Conservation (phyloP, 2,113 vertebrate genomes). For the Dicaeum eximium region DNA sequence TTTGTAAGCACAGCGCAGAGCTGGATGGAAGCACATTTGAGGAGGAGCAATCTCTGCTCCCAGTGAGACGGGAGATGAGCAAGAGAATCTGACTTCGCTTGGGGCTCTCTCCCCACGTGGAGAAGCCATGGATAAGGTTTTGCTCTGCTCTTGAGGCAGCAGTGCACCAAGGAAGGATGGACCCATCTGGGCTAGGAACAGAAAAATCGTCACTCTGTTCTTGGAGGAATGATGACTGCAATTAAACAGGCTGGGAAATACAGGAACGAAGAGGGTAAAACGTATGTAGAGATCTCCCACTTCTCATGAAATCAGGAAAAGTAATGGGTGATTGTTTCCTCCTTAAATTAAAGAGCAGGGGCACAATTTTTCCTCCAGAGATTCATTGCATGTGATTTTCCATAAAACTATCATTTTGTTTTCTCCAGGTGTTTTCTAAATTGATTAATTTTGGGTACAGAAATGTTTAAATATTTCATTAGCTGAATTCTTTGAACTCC, state of each 20-base stretch:
- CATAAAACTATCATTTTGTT: neutral
- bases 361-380: neutral
- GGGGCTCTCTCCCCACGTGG: neutral
- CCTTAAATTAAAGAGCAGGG: neutral
- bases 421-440: slow-evolving; percentile 4
- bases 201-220: neutral
- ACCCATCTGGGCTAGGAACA: neutral
- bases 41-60: neutral
- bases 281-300: neutral
- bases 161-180: neutral
- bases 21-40: neutral
- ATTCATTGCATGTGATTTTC: neutral
- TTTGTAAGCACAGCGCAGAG: accelerated
- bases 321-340: neutral
- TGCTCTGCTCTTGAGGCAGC: neutral
- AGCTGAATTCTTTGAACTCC: neutral
- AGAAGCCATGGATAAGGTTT: neutral
- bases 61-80: neutral
- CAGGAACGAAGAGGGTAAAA: neutral
- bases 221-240: neutral
- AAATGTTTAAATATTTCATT: slow-evolving; percentile 12
- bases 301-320: neutral
- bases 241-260: neutral
- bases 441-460: neutral
- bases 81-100: neutral